These are phyloP conservation scores for Triplophysa siluroides DNA, from an alignment of 2,113 vertebrate species.

Conservation along the genomic window DNA sequence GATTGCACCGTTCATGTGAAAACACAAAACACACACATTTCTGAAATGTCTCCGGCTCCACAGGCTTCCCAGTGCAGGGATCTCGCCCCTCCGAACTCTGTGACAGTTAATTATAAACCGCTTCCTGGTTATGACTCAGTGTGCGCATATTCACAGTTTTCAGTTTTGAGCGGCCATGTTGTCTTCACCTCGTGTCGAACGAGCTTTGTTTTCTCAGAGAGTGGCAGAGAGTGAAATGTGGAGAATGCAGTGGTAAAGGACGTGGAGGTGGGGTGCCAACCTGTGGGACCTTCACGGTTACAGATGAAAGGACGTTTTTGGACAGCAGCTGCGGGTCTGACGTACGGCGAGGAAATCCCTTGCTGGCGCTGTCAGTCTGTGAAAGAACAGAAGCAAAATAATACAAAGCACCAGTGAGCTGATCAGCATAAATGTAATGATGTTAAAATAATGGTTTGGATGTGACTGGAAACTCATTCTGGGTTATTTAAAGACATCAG, in stretches of 20 bases:
- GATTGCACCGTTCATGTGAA: background rate
- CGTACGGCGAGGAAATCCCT: background rate
- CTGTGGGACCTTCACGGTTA: background rate
- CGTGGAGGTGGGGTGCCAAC: background rate
- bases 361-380: conserved; percentile 14
- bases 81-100: conserved; percentile 8
- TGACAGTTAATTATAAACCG: conserved; percentile 37
- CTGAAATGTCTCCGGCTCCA: background rate
- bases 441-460: background rate
- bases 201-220: background rate
- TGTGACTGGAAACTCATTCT: background rate
- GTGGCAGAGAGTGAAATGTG: background rate
- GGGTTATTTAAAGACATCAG: conserved; percentile 8
- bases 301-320: conserved; percentile 11
- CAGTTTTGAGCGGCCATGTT: conserved; percentile 19
- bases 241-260: background rate
- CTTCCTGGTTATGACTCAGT: conserved; percentile 34
- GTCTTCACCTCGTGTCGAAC: background rate
- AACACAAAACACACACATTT: conserved; percentile 21
- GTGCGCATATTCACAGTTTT: background rate
- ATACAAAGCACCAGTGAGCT: conserved; percentile 16
- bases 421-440: background rate
- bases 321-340: conserved; percentile 15
- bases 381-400: conserved; percentile 20
- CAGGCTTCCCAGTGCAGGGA: background rate